These are phyloP conservation scores for Plagodis pulveraria DNA, from an alignment of 2,888 invertebrate species.

Conservation along the genomic window DNA sequence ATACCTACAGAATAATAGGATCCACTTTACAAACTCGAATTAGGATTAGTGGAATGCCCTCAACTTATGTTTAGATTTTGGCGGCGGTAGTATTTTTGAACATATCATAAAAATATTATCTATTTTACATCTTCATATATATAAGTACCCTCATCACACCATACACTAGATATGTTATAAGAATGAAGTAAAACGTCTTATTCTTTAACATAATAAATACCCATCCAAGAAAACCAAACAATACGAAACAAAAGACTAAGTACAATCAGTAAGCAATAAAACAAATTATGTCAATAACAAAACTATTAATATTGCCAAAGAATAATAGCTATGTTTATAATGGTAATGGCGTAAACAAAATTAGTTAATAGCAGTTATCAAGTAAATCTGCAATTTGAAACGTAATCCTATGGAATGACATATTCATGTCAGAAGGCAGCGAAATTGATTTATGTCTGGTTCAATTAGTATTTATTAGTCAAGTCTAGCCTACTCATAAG, in stretches of 20 bases:
- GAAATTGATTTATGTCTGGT: constrained; percentile 30
- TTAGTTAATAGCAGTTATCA: constrained; percentile 23
- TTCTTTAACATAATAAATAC: neutral
- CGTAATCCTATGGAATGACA: constrained; percentile 9
- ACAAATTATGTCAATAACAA: constrained; percentile 24
- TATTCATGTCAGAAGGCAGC: constrained; percentile 14
- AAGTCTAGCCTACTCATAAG: constrained; percentile 29
- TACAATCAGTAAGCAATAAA: constrained; percentile 13
- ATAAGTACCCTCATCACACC: too few species aligned
- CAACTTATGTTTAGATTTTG: too few species aligned
- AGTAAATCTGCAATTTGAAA: constrained; percentile 5
- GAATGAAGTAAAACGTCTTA: too few species aligned
- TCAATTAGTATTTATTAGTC: constrained; percentile 32
- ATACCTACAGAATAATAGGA: too few species aligned
- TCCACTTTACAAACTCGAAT: too few species aligned
- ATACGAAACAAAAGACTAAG: neutral
- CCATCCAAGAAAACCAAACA: neutral
- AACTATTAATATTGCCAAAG: constrained; percentile 20
- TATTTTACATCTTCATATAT: too few species aligned
- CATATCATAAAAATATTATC: too few species aligned
- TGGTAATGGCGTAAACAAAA: constrained; percentile 15
- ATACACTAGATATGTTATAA: too few species aligned
- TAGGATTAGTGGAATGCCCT: too few species aligned
- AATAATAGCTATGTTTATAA: constrained; percentile 20
- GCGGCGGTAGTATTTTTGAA: too few species aligned